These are phyloP conservation scores for Eidolon dupreanum DNA, from an alignment of 2,797 vertebrate genomes.

Conservation along the genomic window DNA sequence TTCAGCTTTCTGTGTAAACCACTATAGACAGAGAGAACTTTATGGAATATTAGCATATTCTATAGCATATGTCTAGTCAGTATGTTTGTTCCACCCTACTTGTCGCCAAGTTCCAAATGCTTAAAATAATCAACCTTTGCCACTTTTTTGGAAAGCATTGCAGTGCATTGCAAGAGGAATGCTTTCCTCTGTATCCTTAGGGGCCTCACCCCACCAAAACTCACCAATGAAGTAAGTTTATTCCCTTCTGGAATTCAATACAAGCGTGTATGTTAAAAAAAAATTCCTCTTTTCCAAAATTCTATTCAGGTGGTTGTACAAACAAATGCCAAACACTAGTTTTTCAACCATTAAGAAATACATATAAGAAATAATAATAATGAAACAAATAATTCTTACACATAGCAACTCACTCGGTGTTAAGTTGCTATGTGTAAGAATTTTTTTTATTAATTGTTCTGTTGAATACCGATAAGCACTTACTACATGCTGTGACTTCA, in stretches of 20 bases:
- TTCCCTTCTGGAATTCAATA: not conserved
- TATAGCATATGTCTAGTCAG: slow-evolving; percentile 61
- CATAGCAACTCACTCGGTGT: not conserved
- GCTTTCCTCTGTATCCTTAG: not conserved
- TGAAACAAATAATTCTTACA: not conserved
- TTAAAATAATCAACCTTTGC: slow-evolving; percentile 81
- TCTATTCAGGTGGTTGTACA: not conserved
- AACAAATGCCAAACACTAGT: not conserved
- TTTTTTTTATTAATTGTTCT: slow-evolving; percentile 14
- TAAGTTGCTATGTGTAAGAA: not conserved
- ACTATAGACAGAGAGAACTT: slow-evolving; percentile 62
- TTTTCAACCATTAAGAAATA: slow-evolving; percentile 21
- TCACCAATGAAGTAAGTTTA: not conserved
- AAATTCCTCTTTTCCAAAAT: slow-evolving; percentile 10
- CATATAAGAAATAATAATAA: not conserved
- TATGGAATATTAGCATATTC: slow-evolving; percentile 17
- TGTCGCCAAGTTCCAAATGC: slow-evolving; percentile 71
- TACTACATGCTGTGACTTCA: not conserved
- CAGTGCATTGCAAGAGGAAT: not conserved
- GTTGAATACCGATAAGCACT: not conserved
- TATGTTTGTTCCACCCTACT: slow-evolving; percentile 65
- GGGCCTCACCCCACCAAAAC: not conserved
- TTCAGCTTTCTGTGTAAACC: slow-evolving; percentile 73
- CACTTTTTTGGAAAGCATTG: slow-evolving; percentile 1
- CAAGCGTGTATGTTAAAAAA: not conserved